Evolutionary conservation across 2,113 vertebrate genomes (phyloP).

Genomic region (Calidris pygmaea): DNA sequence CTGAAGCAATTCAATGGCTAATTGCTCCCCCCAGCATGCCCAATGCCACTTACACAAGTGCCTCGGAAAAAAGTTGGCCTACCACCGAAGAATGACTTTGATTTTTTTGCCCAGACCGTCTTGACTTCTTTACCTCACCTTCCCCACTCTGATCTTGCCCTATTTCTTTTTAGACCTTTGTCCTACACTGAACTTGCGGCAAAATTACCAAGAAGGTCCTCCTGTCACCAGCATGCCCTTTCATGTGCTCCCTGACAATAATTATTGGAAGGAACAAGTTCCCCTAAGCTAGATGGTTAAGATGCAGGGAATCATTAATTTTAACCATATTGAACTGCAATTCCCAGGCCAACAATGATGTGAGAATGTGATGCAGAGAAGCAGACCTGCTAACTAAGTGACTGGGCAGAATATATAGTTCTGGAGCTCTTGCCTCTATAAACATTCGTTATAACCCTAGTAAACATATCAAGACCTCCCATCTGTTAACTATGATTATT

Average conservation of each 20-base stretch:
- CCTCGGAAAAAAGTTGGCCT: not conserved
- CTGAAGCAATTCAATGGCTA: not conserved
- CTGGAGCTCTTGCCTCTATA: not conserved
- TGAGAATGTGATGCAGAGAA: not conserved
- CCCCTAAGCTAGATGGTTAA: not conserved
- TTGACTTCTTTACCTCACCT: not conserved
- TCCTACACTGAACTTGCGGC: not conserved
- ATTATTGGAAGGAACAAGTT: constrained; percentile 10
- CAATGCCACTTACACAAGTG: not conserved
- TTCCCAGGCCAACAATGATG: not conserved
- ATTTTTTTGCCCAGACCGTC: not conserved
- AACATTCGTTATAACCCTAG: not conserved
- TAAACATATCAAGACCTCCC: not conserved
- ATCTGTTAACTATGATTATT: not conserved
- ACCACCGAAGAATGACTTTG: not conserved
- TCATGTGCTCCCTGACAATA: not conserved
- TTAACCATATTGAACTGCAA: constrained; percentile 45
- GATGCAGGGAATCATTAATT: constrained; percentile 38
- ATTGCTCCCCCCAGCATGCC: not conserved
- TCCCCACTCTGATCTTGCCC: not conserved
- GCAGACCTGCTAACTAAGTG: not conserved
- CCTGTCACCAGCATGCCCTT: not conserved
- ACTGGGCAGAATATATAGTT: not conserved
- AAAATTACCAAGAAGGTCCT: not conserved
- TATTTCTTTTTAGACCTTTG: not conserved